Percentiles rank a stretch among this genome's conserved stretches.
These are phyloP conservation scores for Marasmarcha lunaedactyla DNA, from an alignment of 2,888 invertebrate genomes.

Conservation along the genomic window DNA sequence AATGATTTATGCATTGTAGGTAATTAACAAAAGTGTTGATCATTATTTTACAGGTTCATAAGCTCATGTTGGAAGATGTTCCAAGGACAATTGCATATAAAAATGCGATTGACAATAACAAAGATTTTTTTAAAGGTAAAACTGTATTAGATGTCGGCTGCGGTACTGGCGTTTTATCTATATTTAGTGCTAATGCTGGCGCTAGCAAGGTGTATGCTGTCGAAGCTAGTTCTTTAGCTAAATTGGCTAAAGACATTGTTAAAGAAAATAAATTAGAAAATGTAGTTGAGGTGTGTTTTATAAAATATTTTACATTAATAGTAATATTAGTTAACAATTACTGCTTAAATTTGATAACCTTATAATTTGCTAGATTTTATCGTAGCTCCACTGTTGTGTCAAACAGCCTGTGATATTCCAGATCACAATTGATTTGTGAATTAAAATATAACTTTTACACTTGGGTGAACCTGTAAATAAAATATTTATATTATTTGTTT, in stretches of 20 bases:
- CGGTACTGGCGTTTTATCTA: constrained; percentile 88
- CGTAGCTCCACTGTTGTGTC: too few species aligned
- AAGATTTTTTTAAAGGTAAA: constrained; percentile 78
- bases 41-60: constrained; percentile 75
- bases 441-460: too few species aligned
- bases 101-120: constrained; percentile 80
- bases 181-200: constrained; percentile 92
- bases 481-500: not conserved
- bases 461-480: too few species aligned
- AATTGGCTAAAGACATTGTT: constrained; percentile 74
- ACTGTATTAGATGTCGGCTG: constrained; percentile 88
- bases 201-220: constrained; percentile 88
- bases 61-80: constrained; percentile 82
- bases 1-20: too few species aligned
- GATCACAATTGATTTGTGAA: too few species aligned
- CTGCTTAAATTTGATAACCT: not conserved
- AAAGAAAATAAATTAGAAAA: constrained; percentile 77
- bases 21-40: too few species aligned
- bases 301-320: too few species aligned
- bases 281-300: constrained; percentile 70
- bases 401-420: too few species aligned
- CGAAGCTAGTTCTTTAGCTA: constrained; percentile 81
- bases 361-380: not conserved
- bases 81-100: constrained; percentile 83
- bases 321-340: constrained; percentile 5